A percentile compares a stretch with the other conserved stretches of the same genome.
Evolutionary conservation across 2,888 invertebrate species (phyloP).

Genomic region (Acanthosepion esculentum): DNA sequence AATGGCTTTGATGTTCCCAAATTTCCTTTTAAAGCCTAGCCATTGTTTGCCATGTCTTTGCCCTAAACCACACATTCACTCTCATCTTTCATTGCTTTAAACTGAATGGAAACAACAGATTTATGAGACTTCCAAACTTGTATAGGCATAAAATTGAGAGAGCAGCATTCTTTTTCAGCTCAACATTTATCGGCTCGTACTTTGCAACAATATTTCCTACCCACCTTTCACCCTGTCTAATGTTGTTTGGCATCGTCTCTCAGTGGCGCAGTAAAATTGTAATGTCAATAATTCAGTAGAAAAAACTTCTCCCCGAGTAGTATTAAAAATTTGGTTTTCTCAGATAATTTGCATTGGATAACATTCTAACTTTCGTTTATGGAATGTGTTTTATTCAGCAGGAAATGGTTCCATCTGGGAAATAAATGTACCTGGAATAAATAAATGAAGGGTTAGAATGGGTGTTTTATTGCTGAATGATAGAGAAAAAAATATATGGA

Average conservation of each 20-base stretch:
- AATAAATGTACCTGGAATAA: constrained; percentile 1
- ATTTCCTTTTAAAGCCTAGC: constrained; percentile 16
- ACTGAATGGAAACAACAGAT: background rate
- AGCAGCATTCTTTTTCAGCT: background rate
- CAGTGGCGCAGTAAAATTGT: background rate
- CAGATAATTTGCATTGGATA: background rate
- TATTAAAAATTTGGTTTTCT: background rate
- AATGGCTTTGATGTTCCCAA: background rate
- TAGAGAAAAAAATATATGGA: no score
- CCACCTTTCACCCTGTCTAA: background rate
- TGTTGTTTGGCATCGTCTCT: background rate
- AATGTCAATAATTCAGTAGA: background rate
- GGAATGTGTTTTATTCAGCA: background rate
- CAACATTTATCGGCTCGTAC: background rate
- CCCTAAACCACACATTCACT: background rate
- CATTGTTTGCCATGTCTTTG: background rate
- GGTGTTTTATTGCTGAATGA: background rate
- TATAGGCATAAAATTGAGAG: background rate
- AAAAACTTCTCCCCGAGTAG: background rate
- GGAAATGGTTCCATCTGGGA: background rate
- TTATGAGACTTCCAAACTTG: background rate
- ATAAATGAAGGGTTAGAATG: background rate
- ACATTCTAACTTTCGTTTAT: background rate
- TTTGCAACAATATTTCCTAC: background rate
- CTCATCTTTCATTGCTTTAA: background rate